A percentile compares a stretch with the other conserved stretches of the same genome.
phyloP scores from a whole-genome alignment of 2,797 vertebrate genomes.

The Notolabrus celidotus region DNA sequence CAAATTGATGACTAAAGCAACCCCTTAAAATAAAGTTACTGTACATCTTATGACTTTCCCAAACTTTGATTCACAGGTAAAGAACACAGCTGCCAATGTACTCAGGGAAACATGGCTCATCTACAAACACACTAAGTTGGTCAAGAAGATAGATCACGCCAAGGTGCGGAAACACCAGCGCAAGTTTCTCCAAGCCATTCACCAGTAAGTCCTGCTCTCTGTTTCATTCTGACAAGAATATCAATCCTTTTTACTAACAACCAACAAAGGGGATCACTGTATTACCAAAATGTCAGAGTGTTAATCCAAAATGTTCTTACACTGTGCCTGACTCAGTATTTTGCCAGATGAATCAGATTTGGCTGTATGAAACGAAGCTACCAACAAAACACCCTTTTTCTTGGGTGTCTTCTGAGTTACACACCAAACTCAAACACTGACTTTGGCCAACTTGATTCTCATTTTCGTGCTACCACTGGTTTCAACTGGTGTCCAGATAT shows the following conservation, averaged over 20 bases:
- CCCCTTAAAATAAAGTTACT: not conserved
- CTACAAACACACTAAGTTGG: constrained; percentile 97
- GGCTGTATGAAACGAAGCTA: not conserved
- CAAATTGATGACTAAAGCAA: not conserved
- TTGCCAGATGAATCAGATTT: not conserved
- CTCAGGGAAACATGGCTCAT: constrained; percentile 98
- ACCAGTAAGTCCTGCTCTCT: constrained; percentile 91
- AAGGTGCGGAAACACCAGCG: constrained; percentile 98
- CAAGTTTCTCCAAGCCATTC: constrained; percentile 99
- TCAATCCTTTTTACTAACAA: constrained; percentile 11
- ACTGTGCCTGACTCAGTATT: not conserved
- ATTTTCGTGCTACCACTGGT: too few species aligned
- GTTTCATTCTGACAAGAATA: constrained; percentile 13
- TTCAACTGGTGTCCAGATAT: too few species aligned
- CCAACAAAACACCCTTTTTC: not conserved
- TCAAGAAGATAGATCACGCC: constrained; percentile 95
- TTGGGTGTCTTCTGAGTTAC: not conserved
- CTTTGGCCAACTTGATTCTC: too few species aligned
- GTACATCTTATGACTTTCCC: not conserved
- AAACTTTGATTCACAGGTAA: constrained; percentile 83
- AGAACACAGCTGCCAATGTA: constrained; percentile 97
- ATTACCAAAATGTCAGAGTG: constrained; percentile 5
- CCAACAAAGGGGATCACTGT: constrained; percentile 12
- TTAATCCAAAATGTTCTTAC: not conserved
- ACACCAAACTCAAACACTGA: not conserved